phyloP scores from a whole-genome alignment of 2,797 vertebrate species.

The Microtus californicus region DNA sequence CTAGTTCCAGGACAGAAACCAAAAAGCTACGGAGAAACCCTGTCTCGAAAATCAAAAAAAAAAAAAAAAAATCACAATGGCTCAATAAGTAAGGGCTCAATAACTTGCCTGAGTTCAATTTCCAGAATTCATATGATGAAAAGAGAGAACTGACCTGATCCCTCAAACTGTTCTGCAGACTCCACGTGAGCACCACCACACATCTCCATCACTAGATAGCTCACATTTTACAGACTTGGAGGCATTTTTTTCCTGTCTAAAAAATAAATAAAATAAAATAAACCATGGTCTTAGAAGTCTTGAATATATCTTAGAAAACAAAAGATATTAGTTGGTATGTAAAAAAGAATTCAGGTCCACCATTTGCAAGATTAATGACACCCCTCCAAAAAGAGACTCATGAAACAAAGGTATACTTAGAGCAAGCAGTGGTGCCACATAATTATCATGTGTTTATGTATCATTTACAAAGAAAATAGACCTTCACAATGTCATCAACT shows the following conservation, averaged over 20 bases:
- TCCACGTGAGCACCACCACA: neutral
- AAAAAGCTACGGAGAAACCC: no score
- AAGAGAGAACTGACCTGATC: neutral
- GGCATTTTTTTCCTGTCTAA: constrained; percentile 4
- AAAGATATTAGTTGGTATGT: constrained; percentile 47
- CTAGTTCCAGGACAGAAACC: no score
- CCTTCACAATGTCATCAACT: constrained; percentile 24
- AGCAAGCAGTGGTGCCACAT: neutral
- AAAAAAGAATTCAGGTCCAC: constrained; percentile 12
- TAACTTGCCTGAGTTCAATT: neutral
- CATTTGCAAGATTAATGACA: constrained; percentile 13
- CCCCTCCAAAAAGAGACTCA: neutral
- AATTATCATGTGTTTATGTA: constrained; percentile 21
- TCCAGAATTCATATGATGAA: neutral
- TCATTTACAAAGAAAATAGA: constrained; percentile 35
- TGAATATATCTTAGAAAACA: constrained; percentile 44
- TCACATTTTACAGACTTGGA: constrained; percentile 37
- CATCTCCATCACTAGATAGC: constrained; percentile 1
- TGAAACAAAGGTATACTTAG: constrained; percentile 33
- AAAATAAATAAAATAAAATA: neutral
- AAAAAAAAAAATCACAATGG: neutral
- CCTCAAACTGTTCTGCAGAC: neutral
- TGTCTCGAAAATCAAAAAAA: no score
- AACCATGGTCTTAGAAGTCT: constrained; percentile 19
- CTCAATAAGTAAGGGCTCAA: neutral